Evolutionary conservation across 1,140 invertebrate species (phyloP).

Genomic region (Drosophila suzukii): DNA sequence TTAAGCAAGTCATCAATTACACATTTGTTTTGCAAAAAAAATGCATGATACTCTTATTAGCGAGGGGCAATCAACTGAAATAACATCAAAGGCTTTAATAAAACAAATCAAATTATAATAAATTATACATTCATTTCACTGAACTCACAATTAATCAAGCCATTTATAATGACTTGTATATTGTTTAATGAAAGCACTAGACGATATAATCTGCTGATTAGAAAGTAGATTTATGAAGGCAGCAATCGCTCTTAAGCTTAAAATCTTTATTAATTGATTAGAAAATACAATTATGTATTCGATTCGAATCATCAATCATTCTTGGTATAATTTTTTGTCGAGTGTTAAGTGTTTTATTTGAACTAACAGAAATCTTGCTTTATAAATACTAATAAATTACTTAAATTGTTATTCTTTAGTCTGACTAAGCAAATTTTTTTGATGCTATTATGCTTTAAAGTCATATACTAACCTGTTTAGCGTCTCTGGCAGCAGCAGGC

Average conservation of each 20-base stretch:
- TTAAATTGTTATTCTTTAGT: too few relatives aligned
- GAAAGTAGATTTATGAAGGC: neutral
- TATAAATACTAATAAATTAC: neutral
- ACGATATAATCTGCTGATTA: neutral
- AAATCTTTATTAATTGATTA: neutral
- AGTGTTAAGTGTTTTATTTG: neutral
- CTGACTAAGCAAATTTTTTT: too few relatives aligned
- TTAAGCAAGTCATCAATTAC: neutral
- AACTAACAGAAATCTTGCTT: too few relatives aligned
- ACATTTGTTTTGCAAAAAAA: neutral
- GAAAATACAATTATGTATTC: neutral
- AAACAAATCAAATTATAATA: neutral
- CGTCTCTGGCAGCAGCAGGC: conserved; percentile 88
- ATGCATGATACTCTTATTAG: neutral
- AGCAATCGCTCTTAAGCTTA: neutral
- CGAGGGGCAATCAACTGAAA: neutral
- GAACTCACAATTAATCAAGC: too few relatives aligned
- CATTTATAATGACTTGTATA: neutral
- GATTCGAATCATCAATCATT: neutral
- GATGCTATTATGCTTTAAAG: too few relatives aligned
- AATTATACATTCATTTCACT: neutral
- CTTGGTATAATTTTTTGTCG: neutral
- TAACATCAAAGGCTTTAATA: neutral
- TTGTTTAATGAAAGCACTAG: neutral
- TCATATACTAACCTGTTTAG: conserved; percentile 83